Evolutionary conservation across 2,888 invertebrate genomes (phyloP).

Genomic region (Ditula angustiorana): DNA sequence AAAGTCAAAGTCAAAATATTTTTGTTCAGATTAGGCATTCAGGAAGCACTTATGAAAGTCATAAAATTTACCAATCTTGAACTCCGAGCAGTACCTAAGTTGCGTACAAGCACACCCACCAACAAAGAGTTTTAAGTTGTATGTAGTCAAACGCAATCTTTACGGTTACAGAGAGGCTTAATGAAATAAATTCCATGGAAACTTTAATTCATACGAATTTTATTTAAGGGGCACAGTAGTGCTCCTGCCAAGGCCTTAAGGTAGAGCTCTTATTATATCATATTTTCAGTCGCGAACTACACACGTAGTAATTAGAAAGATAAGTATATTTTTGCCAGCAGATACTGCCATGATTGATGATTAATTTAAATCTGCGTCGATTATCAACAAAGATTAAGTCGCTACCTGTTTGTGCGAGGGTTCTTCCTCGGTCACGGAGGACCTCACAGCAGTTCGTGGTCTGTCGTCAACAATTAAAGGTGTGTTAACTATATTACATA

Average conservation of each 20-base stretch:
- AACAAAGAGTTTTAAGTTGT: too few species aligned
- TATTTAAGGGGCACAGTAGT: too few species aligned
- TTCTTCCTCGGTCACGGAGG: background rate
- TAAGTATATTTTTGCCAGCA: background rate
- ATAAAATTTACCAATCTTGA: too few species aligned
- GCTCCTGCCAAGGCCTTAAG: background rate
- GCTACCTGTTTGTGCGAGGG: constrained; percentile 14
- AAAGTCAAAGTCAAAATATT: too few species aligned
- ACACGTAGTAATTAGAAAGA: constrained; percentile 14
- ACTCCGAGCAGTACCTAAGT: too few species aligned
- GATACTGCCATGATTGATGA: constrained; percentile 30
- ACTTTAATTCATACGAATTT: too few species aligned
- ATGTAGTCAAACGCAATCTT: too few species aligned
- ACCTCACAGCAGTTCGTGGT: constrained; percentile 21
- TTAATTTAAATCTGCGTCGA: constrained; percentile 7
- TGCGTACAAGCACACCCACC: too few species aligned
- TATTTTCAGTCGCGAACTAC: background rate
- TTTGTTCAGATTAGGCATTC: too few species aligned
- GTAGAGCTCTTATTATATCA: background rate
- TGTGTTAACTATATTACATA: constrained; percentile 12
- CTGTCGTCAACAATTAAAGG: constrained; percentile 20
- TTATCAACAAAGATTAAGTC: constrained; percentile 28
- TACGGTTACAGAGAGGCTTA: too few species aligned
- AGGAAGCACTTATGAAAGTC: too few species aligned
- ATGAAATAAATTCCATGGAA: too few species aligned